Conservation (phyloP, 2,113 vertebrate species). For the Edolisoma coerulescens region DNA sequence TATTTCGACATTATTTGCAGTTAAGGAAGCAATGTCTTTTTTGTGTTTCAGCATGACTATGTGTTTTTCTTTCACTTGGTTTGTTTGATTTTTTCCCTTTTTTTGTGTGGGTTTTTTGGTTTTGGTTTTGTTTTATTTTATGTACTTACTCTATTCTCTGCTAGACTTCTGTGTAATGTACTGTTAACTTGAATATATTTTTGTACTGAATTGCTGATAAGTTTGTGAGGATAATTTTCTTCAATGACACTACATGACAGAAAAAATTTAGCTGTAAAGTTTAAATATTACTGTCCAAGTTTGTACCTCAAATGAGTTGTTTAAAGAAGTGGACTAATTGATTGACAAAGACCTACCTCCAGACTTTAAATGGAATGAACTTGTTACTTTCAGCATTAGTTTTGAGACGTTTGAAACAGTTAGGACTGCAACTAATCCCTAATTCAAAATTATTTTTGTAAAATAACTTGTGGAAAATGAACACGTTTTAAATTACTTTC, state of each 20-base stretch:
- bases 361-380: slow-evolving; percentile 83
- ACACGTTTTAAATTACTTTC: slow-evolving; percentile 75
- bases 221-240: slow-evolving; percentile 83
- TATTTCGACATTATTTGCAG: slow-evolving; percentile 74
- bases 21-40: slow-evolving; percentile 76
- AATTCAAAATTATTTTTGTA: slow-evolving; percentile 81
- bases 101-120: neutral
- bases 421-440: slow-evolving; percentile 83
- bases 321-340: slow-evolving; percentile 83
- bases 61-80: slow-evolving; percentile 68
- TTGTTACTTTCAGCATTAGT: slow-evolving; percentile 75
- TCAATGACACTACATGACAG: slow-evolving; percentile 78
- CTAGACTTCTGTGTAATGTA: slow-evolving; percentile 83
- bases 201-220: slow-evolving; percentile 86
- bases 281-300: slow-evolving; percentile 82
- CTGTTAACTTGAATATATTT: slow-evolving; percentile 93
- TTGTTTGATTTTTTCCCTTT: neutral
- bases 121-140: slow-evolving; percentile 53
- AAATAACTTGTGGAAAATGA: slow-evolving; percentile 72
- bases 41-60: slow-evolving; percentile 75
- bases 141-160: slow-evolving; percentile 77
- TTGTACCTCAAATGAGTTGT: slow-evolving; percentile 87
- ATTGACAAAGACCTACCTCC: slow-evolving; percentile 94
- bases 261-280: slow-evolving; percentile 76
- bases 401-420: slow-evolving; percentile 72